A percentile compares a stretch with the other conserved stretches of the same genome.
phyloP scores from a whole-genome alignment of 2,113 vertebrate genomes.

The Saccopteryx leptura region DNA sequence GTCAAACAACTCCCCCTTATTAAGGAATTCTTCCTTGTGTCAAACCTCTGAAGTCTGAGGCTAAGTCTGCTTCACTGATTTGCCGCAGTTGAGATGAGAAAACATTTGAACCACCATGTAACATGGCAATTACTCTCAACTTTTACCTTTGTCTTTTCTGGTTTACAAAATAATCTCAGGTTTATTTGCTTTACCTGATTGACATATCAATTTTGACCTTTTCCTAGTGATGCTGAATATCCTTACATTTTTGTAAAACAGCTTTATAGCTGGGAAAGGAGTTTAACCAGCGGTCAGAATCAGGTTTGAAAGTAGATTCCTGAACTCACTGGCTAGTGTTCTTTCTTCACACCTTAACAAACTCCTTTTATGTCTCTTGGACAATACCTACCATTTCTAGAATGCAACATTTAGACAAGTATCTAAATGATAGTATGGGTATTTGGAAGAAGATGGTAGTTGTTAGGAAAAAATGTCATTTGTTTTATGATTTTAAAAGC shows the following conservation, averaged over 20 bases:
- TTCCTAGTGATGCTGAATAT: neutral
- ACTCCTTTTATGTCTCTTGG: neutral
- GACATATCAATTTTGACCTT: neutral
- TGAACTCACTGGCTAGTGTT: neutral
- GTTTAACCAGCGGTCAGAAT: neutral
- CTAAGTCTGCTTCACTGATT: neutral
- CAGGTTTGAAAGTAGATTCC: neutral
- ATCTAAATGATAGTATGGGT: neutral
- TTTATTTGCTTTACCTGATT: constrained; percentile 45
- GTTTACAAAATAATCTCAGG: neutral
- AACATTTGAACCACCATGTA: neutral
- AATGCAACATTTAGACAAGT: neutral
- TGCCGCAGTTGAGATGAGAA: neutral
- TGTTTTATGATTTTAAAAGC: constrained; percentile 36
- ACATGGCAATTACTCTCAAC: neutral
- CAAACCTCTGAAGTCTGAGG: neutral
- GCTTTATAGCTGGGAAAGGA: neutral
- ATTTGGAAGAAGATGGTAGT: neutral
- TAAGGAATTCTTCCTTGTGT: constrained; percentile 23
- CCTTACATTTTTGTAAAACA: neutral
- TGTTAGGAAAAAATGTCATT: neutral
- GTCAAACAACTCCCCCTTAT: neutral
- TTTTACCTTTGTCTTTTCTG: neutral
- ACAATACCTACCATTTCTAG: neutral
- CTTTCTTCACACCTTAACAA: neutral